These are phyloP conservation scores for Tapirus indicus DNA, from an alignment of 2,797 vertebrate genomes.

Conservation along the genomic window DNA sequence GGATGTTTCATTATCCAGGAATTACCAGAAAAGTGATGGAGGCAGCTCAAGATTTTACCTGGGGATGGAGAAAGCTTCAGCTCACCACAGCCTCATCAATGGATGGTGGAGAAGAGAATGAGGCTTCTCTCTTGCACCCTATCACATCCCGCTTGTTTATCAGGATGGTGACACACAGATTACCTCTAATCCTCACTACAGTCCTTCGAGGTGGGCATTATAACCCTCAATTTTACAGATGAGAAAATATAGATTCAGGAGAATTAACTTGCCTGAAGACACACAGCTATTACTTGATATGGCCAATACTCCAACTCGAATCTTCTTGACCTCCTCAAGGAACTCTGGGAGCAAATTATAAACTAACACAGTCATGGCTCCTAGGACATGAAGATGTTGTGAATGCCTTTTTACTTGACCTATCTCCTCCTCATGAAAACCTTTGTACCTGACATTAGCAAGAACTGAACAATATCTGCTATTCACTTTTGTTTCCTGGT, in stretches of 20 bases:
- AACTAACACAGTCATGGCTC: not conserved
- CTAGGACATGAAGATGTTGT: not conserved
- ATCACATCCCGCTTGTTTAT: accelerated
- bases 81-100: not conserved
- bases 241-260: not conserved
- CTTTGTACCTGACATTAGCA: not conserved
- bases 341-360: not conserved
- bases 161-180: not conserved
- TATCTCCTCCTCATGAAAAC: not conserved
- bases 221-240: not conserved
- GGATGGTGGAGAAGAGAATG: not conserved
- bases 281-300: not conserved
- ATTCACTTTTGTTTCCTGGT: not conserved
- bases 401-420: not conserved
- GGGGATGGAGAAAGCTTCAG: not conserved
- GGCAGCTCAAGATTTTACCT: not conserved
- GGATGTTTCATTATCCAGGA: not conserved
- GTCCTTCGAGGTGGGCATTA: not conserved
- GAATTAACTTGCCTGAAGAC: not conserved
- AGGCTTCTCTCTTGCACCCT: not conserved
- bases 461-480: not conserved
- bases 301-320: not conserved
- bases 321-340: not conserved
- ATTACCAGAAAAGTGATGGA: not conserved
- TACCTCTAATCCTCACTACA: not conserved